Percentiles rank a stretch among this genome's conserved stretches.
Conservation (phyloP, 1,140 invertebrate species). For the Diorhabda sublineata region DNA sequence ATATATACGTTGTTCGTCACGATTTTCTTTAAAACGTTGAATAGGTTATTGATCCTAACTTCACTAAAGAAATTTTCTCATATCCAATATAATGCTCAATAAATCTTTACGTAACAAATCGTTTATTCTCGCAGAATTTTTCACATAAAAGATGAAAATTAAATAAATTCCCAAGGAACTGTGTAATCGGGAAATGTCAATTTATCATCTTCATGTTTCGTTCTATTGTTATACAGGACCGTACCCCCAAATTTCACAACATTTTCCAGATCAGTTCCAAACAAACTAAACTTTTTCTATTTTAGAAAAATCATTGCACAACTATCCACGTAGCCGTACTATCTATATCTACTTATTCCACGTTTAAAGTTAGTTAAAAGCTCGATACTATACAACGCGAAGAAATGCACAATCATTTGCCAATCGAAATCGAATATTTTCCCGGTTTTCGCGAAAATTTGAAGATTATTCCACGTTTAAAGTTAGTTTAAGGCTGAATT, state of each 20-base stretch:
- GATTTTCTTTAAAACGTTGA: not conserved
- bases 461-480: too few species aligned
- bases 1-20: not conserved
- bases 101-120: not conserved
- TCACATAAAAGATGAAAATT: not conserved
- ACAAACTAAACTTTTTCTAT: too few species aligned
- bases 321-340: too few species aligned
- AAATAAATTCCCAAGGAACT: not conserved
- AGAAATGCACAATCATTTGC: too few species aligned
- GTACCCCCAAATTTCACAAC: not conserved
- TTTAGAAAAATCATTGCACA: too few species aligned
- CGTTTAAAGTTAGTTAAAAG: too few species aligned
- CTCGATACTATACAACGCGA: too few species aligned
- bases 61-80: not conserved
- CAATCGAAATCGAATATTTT: too few species aligned
- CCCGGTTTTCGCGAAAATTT: too few species aligned
- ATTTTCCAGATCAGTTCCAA: too few species aligned
- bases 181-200: not conserved
- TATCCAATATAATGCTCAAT: conserved; percentile 1
- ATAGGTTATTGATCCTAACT: conserved; percentile 3
- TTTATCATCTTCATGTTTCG: not conserved
- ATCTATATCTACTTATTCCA: too few species aligned
- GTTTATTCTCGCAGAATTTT: not conserved
- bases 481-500: too few species aligned
- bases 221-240: not conserved